Percentiles rank a stretch among this genome's conserved stretches.
Conservation (phyloP, 2,113 vertebrate species). For the Lontra canadensis region DNA sequence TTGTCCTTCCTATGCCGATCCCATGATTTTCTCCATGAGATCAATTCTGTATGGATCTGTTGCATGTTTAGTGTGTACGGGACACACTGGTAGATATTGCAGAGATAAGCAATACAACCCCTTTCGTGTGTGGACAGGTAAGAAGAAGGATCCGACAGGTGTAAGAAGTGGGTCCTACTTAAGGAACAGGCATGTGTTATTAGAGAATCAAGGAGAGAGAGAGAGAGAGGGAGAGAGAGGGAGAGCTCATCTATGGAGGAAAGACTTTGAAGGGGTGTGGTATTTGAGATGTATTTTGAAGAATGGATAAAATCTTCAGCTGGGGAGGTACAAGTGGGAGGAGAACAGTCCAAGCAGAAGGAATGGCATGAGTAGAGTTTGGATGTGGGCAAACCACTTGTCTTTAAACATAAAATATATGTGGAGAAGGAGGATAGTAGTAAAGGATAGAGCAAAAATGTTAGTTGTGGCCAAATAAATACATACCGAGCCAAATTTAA, state of each 20-base stretch:
- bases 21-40: neutral
- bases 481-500: neutral
- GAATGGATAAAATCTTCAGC: neutral
- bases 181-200: neutral
- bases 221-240: neutral
- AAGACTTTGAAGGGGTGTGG: neutral
- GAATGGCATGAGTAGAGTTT: neutral
- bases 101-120: neutral
- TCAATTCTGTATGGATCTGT: neutral
- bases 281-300: neutral
- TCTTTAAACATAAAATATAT: neutral
- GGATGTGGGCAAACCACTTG: neutral
- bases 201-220: neutral
- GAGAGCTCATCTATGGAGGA: neutral
- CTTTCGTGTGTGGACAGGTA: neutral
- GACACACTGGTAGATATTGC: neutral
- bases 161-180: neutral
- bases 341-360: neutral
- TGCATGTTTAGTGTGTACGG: neutral
- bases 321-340: neutral
- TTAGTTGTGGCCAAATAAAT: neutral
- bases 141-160: neutral
- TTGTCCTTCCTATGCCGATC: neutral
- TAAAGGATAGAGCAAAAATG: neutral
- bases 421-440: neutral